phyloP scores from a whole-genome alignment of 2,113 vertebrate genomes.

The Panthera uncia region DNA sequence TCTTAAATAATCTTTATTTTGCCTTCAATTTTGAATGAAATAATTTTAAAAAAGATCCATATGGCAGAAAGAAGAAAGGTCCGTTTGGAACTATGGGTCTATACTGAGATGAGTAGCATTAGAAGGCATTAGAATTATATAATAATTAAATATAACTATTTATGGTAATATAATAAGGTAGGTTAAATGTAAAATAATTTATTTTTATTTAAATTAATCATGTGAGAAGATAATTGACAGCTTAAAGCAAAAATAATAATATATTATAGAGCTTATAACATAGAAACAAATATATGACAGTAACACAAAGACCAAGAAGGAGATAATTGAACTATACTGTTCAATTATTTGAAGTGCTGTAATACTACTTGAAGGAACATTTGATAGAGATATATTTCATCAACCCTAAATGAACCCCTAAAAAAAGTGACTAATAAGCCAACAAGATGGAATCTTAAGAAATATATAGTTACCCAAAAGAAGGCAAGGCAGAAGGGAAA shows the following conservation, averaged over 20 bases:
- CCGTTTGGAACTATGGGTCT: constrained; percentile 16
- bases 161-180: not conserved
- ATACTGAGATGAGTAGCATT: not conserved
- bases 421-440: not conserved
- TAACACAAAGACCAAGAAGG: not conserved
- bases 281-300: not conserved
- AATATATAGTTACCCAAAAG: not conserved
- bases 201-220: not conserved
- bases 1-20: not conserved
- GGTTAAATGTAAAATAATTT: not conserved
- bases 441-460: not conserved
- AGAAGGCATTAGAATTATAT: not conserved
- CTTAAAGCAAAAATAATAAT: not conserved
- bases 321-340: not conserved
- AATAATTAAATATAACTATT: not conserved
- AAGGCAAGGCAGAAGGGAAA: not conserved
- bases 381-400: not conserved
- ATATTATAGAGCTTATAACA: not conserved
- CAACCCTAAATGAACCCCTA: not conserved
- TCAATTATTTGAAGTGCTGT: not conserved
- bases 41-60: not conserved
- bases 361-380: not conserved
- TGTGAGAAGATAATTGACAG: not conserved
- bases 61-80: not conserved
- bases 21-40: not conserved